These are phyloP conservation scores for Eretmocerus hayati DNA, from an alignment of 2,888 invertebrate genomes.

Conservation along the genomic window DNA sequence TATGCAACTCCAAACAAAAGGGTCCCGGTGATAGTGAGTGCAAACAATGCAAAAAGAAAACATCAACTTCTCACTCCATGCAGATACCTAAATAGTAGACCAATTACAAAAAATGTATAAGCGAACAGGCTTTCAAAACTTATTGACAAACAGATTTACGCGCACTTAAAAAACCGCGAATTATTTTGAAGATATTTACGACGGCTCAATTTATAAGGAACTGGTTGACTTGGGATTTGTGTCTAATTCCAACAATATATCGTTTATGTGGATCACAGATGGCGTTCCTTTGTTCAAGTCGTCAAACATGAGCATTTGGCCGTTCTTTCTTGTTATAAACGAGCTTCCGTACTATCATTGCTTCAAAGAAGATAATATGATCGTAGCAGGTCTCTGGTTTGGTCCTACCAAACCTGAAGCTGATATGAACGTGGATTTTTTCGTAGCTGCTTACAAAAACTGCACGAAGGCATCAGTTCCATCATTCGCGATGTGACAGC, in stretches of 20 bases:
- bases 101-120: background rate
- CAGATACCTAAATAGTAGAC: background rate
- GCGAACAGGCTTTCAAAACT: background rate
- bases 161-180: slow-evolving; percentile 12
- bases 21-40: background rate
- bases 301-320: slow-evolving; percentile 3
- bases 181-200: slow-evolving; percentile 23
- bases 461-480: too few species aligned
- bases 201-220: slow-evolving; percentile 15
- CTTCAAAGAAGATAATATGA: slow-evolving; percentile 2
- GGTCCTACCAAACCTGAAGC: background rate
- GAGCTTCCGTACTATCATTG: slow-evolving; percentile 1
- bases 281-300: slow-evolving; percentile 4
- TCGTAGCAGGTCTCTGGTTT: slow-evolving; percentile 1
- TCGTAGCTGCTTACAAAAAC: background rate
- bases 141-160: slow-evolving; percentile 11
- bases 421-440: slow-evolving; percentile 1
- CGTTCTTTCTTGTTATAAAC: slow-evolving; percentile 1
- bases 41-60: background rate
- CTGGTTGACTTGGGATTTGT: slow-evolving; percentile 4
- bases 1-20: background rate
- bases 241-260: slow-evolving; percentile 14
- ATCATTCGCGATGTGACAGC: too few species aligned
- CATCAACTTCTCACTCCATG: background rate
- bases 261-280: slow-evolving; percentile 15